phyloP scores from a whole-genome alignment of 2,113 vertebrate species.

The Carettochelys insculpta region DNA sequence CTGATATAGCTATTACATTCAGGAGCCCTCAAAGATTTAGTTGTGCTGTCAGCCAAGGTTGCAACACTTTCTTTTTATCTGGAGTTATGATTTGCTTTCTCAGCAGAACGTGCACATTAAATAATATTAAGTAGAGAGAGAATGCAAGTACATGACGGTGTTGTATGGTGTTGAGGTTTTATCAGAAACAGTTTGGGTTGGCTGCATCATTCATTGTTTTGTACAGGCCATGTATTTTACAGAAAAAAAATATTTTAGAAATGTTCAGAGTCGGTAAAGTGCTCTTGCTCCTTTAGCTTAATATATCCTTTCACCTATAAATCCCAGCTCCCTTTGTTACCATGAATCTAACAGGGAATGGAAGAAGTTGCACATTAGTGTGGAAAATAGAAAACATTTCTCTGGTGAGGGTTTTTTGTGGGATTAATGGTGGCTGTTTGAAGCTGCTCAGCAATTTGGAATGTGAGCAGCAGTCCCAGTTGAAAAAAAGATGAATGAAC shows the following conservation, averaged over 20 bases:
- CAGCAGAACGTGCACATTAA: constrained; percentile 55
- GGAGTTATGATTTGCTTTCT: constrained; percentile 15
- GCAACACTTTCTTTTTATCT: constrained; percentile 27
- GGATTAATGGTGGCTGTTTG: background rate
- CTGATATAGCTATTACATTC: constrained; percentile 25
- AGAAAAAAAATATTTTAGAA: background rate
- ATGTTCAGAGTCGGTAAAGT: background rate
- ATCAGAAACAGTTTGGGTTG: background rate
- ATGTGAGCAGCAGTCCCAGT: background rate
- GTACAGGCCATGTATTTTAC: background rate
- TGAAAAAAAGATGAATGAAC: background rate
- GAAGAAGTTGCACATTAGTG: background rate
- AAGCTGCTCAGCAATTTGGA: background rate
- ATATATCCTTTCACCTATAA: background rate
- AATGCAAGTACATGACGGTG: background rate
- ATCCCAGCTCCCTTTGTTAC: background rate
- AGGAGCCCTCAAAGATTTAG: constrained; percentile 30
- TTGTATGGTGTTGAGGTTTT: constrained; percentile 22
- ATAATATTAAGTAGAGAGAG: constrained; percentile 20
- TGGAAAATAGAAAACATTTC: background rate
- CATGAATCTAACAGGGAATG: background rate
- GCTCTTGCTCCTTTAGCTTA: background rate
- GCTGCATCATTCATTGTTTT: background rate
- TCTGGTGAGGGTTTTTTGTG: background rate
- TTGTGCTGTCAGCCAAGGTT: constrained; percentile 29